Base-by-base conservation (phyloP, 2,113 vertebrate genomes). In the Aphelocoma coerulescens region DNA sequence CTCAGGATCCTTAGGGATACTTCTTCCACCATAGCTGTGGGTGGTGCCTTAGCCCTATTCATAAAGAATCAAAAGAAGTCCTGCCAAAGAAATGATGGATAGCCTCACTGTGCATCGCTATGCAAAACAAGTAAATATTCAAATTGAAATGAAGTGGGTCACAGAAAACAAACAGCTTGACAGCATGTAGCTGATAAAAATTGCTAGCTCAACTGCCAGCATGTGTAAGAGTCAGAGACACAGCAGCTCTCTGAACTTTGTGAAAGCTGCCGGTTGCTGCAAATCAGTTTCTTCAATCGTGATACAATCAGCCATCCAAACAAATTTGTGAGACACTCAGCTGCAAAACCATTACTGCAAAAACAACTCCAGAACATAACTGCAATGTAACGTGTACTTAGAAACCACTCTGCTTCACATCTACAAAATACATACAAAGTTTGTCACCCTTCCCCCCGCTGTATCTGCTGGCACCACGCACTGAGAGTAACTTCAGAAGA, bases 131-230 rank as follows among this genome's bases (percentile, higher is more conserved):
- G 28, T 74, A 48, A 91, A 95, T 83, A 90, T 30, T 83, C 82
- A 79, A 51, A 77, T 20, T 94, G 39, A 91, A 88, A 90, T 63
- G 1, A 95, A 89, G 75, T 80, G 84, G 92, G 94, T 90, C 85
- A 95, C 46, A 74, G 85, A 89, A 88, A 93, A 80, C 41, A 93
- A 95, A 93, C 46, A 79, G 10, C 17, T 62, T 80, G 85, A 83
- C 76, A 94, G 79, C 33, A 67, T 28, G 30, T 55, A 65, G 55
- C n/a, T 88, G 59, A 84, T 62, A 81, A 27, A 89, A 85, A 86
- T 21, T 76, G 26, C 51, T 80, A 76, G 58, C 32, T 92, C 71
- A 76, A 73, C 28, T 4, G 1, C 67, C 57, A 83, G 71, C 55
- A 69, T 28, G 51, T 51, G 84, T 27, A 85, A 79, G 49, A 94